Conservation (phyloP, 1,140 invertebrate genomes). For the Pissodes strobi region DNA sequence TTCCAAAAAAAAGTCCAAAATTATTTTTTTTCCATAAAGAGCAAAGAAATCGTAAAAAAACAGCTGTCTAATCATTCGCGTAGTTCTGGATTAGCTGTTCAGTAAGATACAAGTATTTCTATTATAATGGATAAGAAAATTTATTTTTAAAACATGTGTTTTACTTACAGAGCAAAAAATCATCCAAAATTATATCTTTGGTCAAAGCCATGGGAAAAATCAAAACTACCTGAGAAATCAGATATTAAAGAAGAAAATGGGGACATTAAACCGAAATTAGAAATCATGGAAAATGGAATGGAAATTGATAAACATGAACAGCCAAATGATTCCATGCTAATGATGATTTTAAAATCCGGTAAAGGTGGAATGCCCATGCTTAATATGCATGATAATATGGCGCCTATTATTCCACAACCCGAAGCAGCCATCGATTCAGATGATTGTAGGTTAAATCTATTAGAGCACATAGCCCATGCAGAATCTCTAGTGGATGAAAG, state of each 20-base stretch:
- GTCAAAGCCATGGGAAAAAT: constrained; percentile 80
- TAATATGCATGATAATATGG: constrained; percentile 40
- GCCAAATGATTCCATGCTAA: constrained; percentile 43
- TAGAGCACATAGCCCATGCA: constrained; percentile 77
- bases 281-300: constrained; percentile 36
- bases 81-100: too few relatives aligned
- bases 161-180: constrained; percentile 69
- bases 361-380: constrained; percentile 44
- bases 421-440: constrained; percentile 79
- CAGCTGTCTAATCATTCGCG: too few relatives aligned
- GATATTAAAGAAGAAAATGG: constrained; percentile 22
- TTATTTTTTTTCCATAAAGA: too few relatives aligned
- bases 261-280: constrained; percentile 36
- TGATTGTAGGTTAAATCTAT: constrained; percentile 75
- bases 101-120: too few relatives aligned
- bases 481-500: constrained; percentile 72
- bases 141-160: too few relatives aligned
- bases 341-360: constrained; percentile 43
- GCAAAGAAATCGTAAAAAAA: too few relatives aligned
- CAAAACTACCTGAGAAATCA: constrained; percentile 47
- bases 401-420: constrained; percentile 68
- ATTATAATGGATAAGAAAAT: too few relatives aligned
- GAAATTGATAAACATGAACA: constrained; percentile 23
- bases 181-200: constrained; percentile 84
- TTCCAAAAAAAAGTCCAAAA: too few relatives aligned